phyloP scores from a whole-genome alignment of 2,888 invertebrate genomes.

The Eristalis tenax region DNA sequence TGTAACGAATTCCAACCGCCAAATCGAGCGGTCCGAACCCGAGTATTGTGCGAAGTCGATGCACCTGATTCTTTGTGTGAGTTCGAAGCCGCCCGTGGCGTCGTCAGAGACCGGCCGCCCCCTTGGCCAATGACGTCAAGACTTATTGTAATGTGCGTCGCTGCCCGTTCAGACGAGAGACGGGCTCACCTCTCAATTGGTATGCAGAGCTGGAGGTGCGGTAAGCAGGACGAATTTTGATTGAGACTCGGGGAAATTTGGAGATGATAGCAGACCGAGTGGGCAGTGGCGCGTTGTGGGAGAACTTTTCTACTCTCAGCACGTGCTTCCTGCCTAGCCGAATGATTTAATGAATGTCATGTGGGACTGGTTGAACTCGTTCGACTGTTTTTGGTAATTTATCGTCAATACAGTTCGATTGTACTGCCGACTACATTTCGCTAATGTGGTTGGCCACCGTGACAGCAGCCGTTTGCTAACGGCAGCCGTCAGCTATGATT shows the following conservation, averaged over 20 bases:
- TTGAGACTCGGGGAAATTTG: constrained; percentile 34
- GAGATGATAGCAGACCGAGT: not conserved
- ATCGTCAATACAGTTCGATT: not conserved
- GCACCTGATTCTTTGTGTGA: constrained; percentile 21
- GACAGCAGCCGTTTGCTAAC: too few relatives aligned
- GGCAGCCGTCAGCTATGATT: too few relatives aligned
- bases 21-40: not conserved
- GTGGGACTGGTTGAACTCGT: not conserved
- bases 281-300: not conserved
- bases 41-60: constrained; percentile 4
- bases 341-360: not conserved
- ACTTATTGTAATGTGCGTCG: constrained; percentile 16
- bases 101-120: not conserved
- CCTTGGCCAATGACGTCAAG: constrained; percentile 17
- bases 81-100: not conserved
- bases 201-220: constrained; percentile 24
- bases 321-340: not conserved
- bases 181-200: constrained; percentile 9
- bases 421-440: too few relatives aligned
- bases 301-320: not conserved
- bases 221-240: constrained; percentile 38
- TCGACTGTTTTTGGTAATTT: not conserved
- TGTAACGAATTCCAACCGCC: not conserved
- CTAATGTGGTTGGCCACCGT: too few relatives aligned
- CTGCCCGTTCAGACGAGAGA: not conserved